Evolutionary conservation across 2,113 vertebrate species (phyloP), one percentile per base, ranked within the genome.

Genomic region (Candoia aspera): DNA sequence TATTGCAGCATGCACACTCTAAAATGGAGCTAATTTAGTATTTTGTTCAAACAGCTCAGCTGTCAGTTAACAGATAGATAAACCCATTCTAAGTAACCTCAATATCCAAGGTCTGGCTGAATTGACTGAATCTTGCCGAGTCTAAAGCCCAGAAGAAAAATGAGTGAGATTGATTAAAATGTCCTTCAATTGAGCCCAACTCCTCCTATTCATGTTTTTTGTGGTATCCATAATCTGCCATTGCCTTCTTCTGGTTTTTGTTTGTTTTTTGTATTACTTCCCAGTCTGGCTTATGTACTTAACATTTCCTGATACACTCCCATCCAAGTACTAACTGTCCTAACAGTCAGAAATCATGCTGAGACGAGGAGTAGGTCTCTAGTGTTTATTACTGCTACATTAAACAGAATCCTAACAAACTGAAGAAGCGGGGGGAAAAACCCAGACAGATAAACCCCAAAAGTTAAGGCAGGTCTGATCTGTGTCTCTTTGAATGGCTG

Each of bases 11-110:
- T 88, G 64, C 94, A 94, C 93, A 90, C 95, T 94, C 94, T 15
- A 49, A 92, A 89, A 90, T 0, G 26, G 29, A 2, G 42, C 89
- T 93, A 92, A 95, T 94, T 96, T 92, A 59, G 73, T 49, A 92
- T 94, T 93, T 79, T 90, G 86, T 87, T 96, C 90, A 95, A 95
- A 93, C 94, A 90, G 92, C 94, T 95, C 91, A 42, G 42, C 42
- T 42, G 42, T 42, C 42, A 42, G 42, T 42, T 42, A 42, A 42
- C 42, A 42, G 2, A 37, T 37, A 37, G n/a, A 79, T 37, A 79
- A 37, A 79, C 17, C 6, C 68, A 79, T 79, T 79, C 29, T 79
- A 79, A 37, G 17, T 79, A 79, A 42, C 49, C 49, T 49, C 6
- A 49, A 3, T 49, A 49, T 42, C 15, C 37, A 79, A 79, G 33